Base-by-base conservation (phyloP, 1,140 invertebrate genomes). In the Oedothorax gibbosus region DNA sequence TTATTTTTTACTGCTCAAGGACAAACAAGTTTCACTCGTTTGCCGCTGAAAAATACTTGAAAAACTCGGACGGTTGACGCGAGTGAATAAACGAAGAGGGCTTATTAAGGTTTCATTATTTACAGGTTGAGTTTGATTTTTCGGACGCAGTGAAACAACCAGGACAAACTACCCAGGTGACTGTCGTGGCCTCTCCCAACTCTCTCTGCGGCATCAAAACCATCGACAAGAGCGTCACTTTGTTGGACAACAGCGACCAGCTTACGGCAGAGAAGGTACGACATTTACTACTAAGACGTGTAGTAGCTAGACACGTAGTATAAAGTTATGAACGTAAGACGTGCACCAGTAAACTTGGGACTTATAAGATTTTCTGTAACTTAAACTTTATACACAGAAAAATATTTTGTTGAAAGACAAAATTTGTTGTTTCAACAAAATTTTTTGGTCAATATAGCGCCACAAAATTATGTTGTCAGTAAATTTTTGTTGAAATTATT, bases 191-290 rank as follows among this genome's bases (percentile, higher is more conserved):
- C 4, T 89, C 90, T 0, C 90, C 92, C 0, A 90, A 89, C 53
- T 93, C 93, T 0, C 86, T 93, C 0, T 94, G 93, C 87, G 92
- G 92, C 50, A 87, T 93, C 14, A 92, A 92, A 0, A 91, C 91
- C 0, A 90, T 93, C 0, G 93, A 94, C 88, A 92, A 92, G 86
- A 92, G 93, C 65, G 91, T 92, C 0, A 90, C 90, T 68, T 91
- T 93, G 73, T 88, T 93, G 54, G 89, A 89, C 7, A 89, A 89
- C 50, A 86, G 88, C 51, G 84, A 81, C 90, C 10, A 89, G 10
- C 51, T 85, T 5, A 77, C 82, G 0, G 60, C 53, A 60, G 77
- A 85, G 0, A 77, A 78, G 49, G 50, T 75, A 82, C 83, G 1
- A 35, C 35, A 35, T n/a, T n/a, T n/a, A n/a, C n/a, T n/a, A n/a